Evolutionary conservation across 1,140 invertebrate species (phyloP).

Genomic region (Dinoponera quadriceps): DNA sequence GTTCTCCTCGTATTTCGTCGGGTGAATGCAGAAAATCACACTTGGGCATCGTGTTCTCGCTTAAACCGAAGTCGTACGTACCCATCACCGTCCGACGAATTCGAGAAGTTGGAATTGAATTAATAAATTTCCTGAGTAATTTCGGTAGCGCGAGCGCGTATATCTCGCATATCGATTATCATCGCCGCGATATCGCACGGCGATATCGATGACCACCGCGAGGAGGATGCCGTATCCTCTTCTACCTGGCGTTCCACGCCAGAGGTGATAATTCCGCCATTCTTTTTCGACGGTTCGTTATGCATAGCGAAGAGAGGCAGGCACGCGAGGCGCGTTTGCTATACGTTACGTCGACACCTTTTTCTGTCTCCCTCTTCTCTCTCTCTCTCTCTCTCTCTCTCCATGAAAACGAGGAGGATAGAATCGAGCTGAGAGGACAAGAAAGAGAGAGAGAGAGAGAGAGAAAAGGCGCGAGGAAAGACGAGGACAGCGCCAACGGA

Average conservation of each 20-base stretch:
- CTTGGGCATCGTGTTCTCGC: too few species aligned
- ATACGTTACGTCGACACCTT: conserved; percentile 58
- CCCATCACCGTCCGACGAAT: not conserved
- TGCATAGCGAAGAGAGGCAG: conserved; percentile 8
- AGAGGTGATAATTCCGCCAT: conserved; percentile 56
- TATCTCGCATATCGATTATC: not conserved
- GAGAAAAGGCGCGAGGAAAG: conserved; percentile 12
- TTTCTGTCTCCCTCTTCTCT: conserved; percentile 4
- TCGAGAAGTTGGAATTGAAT: not conserved
- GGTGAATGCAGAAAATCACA: too few species aligned
- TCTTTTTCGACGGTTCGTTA: conserved; percentile 51
- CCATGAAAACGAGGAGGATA: conserved; percentile 29
- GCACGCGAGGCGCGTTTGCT: conserved; percentile 57
- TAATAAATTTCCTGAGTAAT: too few species aligned
- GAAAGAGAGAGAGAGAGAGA: conserved; percentile 24
- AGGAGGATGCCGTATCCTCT: not conserved
- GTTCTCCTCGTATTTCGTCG: not conserved
- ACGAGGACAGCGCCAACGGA: conserved; percentile 54
- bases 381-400: not conserved
- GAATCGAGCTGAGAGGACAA: conserved; percentile 34
- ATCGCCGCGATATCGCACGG: not conserved
- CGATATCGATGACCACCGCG: not conserved
- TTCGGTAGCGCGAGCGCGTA: too few species aligned
- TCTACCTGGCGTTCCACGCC: not conserved
- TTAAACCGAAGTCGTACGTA: not conserved